Evolutionary conservation across 2,888 invertebrate genomes (phyloP), one percentile per base, ranked within the genome.

Genomic region (Lypha dubia): DNA sequence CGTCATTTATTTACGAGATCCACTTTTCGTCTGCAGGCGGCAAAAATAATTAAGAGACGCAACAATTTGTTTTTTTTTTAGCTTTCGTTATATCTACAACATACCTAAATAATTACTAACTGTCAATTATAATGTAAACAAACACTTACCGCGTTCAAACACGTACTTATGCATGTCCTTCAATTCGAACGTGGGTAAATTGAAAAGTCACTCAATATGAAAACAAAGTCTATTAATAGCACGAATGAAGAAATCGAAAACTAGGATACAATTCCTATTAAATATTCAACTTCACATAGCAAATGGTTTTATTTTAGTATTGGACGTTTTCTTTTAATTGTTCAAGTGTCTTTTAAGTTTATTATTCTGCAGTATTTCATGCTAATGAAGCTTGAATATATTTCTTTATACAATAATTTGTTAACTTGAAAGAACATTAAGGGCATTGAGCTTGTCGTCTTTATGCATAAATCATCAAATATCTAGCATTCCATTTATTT

Each of bases 391-490:
- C n/a, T 56, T 56, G 9, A 56, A 32, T 51, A 32, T 56, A 8
- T 56, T 28, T 56, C 32, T 32, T 56, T 8, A 32, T 32, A 1
- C 28, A 28, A 13, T 28, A 24, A 56, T 9, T 28, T 24, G 9
- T 49, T 1, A 9, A 49, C 20, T 22, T 24, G n/a, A 60, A 3
- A 28, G 11, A 1, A 24, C 22, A n/a, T 24, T 53, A 53, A 49
- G 49, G 32, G 35, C 35, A 67, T 67, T 70, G 38, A 53, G 68
- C 53, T 53, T 44, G 24, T 70, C 41, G 9, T 56, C 24, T 70
- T 56, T 56, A 28, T 70, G 53, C 56, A 56, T 41, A 56, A 70
- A 56, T 70, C n/a, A 41, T 70, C 70, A 44, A 70, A 70, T 70
- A 8, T 53, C 41, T 53, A 51, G 24, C 53, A 62, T n/a, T 75